A percentile compares a stretch with the other conserved stretches of the same genome.
Conservation (phyloP, 2,113 vertebrate species). For the Emydocephalus ijimae region DNA sequence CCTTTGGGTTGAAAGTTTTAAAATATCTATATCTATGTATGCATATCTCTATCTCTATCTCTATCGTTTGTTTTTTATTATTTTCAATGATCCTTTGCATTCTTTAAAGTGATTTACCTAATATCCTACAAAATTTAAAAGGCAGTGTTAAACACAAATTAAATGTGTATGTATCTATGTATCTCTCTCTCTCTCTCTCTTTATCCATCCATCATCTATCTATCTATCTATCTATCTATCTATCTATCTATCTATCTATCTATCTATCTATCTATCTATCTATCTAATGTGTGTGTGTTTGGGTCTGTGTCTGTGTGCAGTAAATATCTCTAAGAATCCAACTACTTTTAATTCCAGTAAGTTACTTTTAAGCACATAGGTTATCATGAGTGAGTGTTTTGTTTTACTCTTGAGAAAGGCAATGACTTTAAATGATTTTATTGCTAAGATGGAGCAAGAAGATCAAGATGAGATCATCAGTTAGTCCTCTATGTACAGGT, state of each 20-base stretch:
- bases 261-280: too few relatives aligned
- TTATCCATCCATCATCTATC: too few relatives aligned
- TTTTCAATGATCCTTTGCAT: background rate
- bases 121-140: background rate
- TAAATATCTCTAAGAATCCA: background rate
- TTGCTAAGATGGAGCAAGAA: background rate
- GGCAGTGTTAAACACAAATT: background rate
- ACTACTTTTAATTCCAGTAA: background rate
- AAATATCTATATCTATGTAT: background rate
- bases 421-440: background rate
- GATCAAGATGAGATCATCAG: background rate
- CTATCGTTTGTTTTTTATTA: background rate
- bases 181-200: too few relatives aligned
- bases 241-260: too few relatives aligned
- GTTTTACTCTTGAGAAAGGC: background rate
- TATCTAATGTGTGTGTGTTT: background rate
- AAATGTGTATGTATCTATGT: background rate
- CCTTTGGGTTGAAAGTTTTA: background rate
- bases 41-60: too few relatives aligned
- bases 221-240: too few relatives aligned
- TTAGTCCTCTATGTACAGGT: background rate
- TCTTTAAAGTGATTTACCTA: background rate
- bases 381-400: background rate
- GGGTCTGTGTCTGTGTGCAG: background rate
- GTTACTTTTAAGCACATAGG: background rate